Percentiles rank a stretch among this genome's conserved stretches.
Evolutionary conservation across 2,888 invertebrate genomes (phyloP).

Genomic region (Zele albiditarsus): DNA sequence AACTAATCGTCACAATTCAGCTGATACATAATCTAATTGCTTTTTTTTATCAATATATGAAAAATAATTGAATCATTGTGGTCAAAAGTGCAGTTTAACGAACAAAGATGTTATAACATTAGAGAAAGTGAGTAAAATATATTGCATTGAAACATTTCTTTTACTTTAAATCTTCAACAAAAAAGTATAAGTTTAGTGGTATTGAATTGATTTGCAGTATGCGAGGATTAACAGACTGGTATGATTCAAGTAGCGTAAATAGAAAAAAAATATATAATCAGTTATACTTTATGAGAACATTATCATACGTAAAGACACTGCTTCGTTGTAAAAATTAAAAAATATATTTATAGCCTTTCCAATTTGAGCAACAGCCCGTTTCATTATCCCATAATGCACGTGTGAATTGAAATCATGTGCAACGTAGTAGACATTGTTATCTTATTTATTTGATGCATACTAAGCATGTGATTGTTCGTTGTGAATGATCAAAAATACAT

Average conservation of each 20-base stretch:
- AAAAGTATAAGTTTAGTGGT: too few relatives aligned
- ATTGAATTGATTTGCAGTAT: neutral
- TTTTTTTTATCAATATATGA: slow-evolving; percentile 58
- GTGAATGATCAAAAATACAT: too few relatives aligned
- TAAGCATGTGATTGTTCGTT: too few relatives aligned
- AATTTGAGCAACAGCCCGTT: too few relatives aligned
- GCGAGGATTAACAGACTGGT: neutral
- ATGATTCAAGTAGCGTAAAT: neutral
- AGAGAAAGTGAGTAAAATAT: neutral
- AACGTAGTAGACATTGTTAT: neutral
- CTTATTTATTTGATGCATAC: neutral
- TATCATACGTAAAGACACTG: neutral
- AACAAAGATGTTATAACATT: neutral
- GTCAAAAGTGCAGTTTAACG: neutral
- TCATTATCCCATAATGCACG: too few relatives aligned
- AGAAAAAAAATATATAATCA: neutral
- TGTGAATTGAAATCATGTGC: too few relatives aligned
- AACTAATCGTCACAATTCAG: slow-evolving; percentile 74
- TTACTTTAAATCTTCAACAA: neutral
- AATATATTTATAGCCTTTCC: too few relatives aligned
- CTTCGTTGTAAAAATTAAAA: neutral
- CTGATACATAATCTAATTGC: slow-evolving; percentile 59
- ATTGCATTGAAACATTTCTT: too few relatives aligned
- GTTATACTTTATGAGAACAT: neutral
- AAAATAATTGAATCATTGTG: neutral